Percentiles rank a stretch among this genome's conserved stretches.
Conservation (phyloP, 2,888 invertebrate genomes). For the Trissonchulus latispiculum region DNA sequence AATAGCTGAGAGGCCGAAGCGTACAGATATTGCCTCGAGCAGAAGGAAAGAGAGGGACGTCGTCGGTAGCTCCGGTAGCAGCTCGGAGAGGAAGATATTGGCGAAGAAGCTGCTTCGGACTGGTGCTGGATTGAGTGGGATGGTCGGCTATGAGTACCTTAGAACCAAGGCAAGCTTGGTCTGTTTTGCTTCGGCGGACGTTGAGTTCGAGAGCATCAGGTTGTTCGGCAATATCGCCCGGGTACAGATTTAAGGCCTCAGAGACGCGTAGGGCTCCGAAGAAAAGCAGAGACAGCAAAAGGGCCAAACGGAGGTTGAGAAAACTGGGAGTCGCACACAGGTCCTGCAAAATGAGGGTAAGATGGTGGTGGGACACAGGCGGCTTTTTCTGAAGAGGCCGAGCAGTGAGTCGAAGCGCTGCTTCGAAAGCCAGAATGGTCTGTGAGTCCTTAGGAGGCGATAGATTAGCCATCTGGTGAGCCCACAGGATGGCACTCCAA, state of each 20-base stretch:
- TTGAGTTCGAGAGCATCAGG: background rate
- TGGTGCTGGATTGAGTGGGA: background rate
- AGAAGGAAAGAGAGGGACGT: background rate
- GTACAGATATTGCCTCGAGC: background rate
- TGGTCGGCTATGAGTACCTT: background rate
- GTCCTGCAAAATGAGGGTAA: background rate
- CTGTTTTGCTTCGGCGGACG: background rate
- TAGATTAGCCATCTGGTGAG: background rate
- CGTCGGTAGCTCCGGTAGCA: background rate
- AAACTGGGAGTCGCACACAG: background rate
- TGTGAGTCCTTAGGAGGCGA: background rate
- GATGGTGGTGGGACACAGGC: background rate
- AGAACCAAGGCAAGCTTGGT: background rate
- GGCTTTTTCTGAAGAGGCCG: background rate
- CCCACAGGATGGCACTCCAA: background rate
- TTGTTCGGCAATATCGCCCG: background rate
- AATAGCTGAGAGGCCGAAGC: background rate
- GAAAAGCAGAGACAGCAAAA: background rate
- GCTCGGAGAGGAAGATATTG: background rate
- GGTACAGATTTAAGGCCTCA: background rate
- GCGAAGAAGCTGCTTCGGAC: background rate
- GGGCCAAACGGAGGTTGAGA: background rate
- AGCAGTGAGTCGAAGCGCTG: background rate
- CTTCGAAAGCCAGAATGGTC: background rate
- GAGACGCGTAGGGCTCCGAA: background rate